Base-by-base conservation (phyloP, 1,140 invertebrate species). In the Caenorhabditis tropicalis region DNA sequence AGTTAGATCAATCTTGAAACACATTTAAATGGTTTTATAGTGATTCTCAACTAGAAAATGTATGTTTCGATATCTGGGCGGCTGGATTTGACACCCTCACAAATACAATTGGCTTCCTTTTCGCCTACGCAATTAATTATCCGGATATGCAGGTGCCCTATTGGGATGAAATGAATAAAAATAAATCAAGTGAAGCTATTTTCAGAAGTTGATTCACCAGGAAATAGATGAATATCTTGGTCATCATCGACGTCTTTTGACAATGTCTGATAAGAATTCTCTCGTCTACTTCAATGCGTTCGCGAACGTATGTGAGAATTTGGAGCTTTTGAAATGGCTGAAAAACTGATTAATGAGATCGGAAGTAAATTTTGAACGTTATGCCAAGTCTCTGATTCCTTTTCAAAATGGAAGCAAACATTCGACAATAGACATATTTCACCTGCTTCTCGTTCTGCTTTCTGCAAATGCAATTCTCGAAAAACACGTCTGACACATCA, bases 41-140 rank as follows among this genome's bases (percentile, higher is more conserved):
- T 58, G 65, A 48, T 56, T 43, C 70, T n/a, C 85, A 86, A 81
- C 58, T 86, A 1, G 29, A 29, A n/a, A 81, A 79, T 49, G 29
- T 84, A 33, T 84, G 74, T 65, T 79, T 86, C 36, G 91, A 91
- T 53, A 81, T 92, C 6, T 91, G 91, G 82, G 86, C 87, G 10
- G 92, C 91, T 3, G 92, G 92, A 29, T 90, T 90, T 80, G 92
- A 92, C 84, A 92, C 92, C n/a, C 92, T 91, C 31, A 86, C 91
- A 1, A 90, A 88, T 58, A 92, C 91, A 3, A 65, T 92, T 15
- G 87, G 88, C n/a, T 92, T 92, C 92, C 80, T 85, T 33, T 84
- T 92, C 21, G 86, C 92, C 19, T 92, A 91, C 87, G 88, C 92
- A 86, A 86, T 89, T 6, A 89, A 89, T 65, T 85, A 92, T 86